Conservation (phyloP, 2,888 invertebrate genomes). For the Coelopa pilipes region DNA sequence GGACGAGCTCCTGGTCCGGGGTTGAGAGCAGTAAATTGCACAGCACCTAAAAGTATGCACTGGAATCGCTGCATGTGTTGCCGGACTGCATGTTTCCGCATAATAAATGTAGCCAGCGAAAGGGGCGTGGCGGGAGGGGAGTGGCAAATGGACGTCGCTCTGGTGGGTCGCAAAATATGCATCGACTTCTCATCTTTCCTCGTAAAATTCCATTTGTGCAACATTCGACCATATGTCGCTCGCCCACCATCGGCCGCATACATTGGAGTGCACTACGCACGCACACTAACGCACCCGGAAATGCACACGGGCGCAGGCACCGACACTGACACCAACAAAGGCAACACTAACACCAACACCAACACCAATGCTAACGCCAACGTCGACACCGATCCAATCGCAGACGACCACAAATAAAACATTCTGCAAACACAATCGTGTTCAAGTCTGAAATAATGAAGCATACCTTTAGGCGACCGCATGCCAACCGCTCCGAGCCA, state of each 20-base stretch:
- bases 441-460: conserved; percentile 49
- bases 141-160: not conserved
- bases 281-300: not conserved
- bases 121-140: not conserved
- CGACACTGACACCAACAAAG: not conserved
- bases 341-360: too few species aligned
- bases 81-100: not conserved
- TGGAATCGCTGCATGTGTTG: not conserved
- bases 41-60: conserved; percentile 6
- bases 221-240: conserved; percentile 2
- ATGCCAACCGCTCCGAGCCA: conserved; percentile 18
- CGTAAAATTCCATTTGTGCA: conserved; percentile 20
- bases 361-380: not conserved
- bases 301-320: not conserved
- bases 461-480: conserved; percentile 53
- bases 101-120: not conserved
- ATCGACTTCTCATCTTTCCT: not conserved
- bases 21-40: conserved; percentile 1
- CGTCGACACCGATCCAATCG: not conserved
- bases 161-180: conserved; percentile 16
- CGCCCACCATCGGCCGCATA: not conserved
- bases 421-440: conserved; percentile 16
- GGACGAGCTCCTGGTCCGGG: too few species aligned
- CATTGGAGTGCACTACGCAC: conserved; percentile 2
- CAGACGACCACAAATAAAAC: conserved; percentile 20